Conservation (phyloP, 92 coral and sea anemone genomes). For the Metridium senile region DNA sequence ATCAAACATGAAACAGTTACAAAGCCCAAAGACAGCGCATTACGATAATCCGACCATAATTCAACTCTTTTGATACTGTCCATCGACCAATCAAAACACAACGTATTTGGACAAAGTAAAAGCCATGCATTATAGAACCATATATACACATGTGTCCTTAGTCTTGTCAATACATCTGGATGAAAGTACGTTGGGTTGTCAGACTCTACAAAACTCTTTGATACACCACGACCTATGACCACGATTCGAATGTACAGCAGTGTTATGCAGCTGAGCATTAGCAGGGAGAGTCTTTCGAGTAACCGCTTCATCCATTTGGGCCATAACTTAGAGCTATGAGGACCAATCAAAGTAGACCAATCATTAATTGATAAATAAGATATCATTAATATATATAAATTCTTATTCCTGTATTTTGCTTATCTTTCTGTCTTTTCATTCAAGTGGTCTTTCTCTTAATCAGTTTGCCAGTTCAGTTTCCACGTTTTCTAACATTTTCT, state of each 20-base stretch:
- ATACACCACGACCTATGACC: slow-evolving; percentile 55
- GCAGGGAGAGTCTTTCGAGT: slow-evolving; percentile 48
- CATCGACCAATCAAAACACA: slow-evolving; percentile 96
- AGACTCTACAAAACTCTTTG: slow-evolving; percentile 63
- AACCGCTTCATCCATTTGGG: slow-evolving; percentile 68
- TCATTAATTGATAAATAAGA: no score
- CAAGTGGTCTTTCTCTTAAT: no score
- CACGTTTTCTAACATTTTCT: no score
- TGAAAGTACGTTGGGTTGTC: slow-evolving; percentile 85
- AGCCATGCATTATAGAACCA: slow-evolving; percentile 68
- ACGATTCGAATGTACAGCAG: slow-evolving; percentile 62
- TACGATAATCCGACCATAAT: slow-evolving; percentile 63
- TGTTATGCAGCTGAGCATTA: slow-evolving; percentile 36
- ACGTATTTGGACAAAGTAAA: slow-evolving; percentile 60
- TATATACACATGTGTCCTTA: slow-evolving; percentile 67
- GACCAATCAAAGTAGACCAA: not conserved
- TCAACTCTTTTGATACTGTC: slow-evolving; percentile 80
- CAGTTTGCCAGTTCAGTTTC: no score
- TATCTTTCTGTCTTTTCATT: no score
- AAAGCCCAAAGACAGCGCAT: slow-evolving; percentile 31
- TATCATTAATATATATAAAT: no score
- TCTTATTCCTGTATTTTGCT: no score
- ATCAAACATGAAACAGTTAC: slow-evolving; percentile 17
- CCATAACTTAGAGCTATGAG: slow-evolving; percentile 28
- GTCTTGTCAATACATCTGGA: slow-evolving; percentile 73